Conservation (phyloP, 2,797 vertebrate species). For the Pelochelys cantorii region DNA sequence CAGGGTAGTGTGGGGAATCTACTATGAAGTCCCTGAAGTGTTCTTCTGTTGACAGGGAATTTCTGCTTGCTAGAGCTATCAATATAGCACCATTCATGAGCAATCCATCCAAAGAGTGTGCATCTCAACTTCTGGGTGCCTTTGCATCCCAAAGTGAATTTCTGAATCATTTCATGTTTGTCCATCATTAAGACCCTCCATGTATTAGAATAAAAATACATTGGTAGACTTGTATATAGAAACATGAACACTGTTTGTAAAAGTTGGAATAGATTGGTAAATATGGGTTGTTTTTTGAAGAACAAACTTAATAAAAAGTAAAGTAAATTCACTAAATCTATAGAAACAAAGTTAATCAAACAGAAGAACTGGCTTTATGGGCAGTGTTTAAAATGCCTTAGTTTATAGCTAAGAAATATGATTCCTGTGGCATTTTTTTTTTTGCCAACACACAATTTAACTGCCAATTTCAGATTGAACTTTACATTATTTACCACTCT, state of each 20-base stretch:
- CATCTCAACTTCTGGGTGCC: fast-evolving
- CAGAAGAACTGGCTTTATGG: neutral
- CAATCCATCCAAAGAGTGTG: fast-evolving
- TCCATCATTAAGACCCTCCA: neutral
- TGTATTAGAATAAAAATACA: fast-evolving
- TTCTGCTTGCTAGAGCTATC: fast-evolving
- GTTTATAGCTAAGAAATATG: neutral
- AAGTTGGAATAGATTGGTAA: neutral
- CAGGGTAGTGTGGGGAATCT: neutral
- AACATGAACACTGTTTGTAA: too few relatives aligned
- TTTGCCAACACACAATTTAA: neutral
- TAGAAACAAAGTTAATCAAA: neutral
- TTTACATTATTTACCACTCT: neutral
- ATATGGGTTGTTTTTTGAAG: neutral
- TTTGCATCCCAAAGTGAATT: fast-evolving
- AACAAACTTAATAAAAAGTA: neutral
- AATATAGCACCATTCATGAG: fast-evolving
- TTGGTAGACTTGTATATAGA: fast-evolving
- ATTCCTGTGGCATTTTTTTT: neutral
- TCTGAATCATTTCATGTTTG: neutral
- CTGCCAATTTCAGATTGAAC: neutral
- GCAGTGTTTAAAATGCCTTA: neutral
- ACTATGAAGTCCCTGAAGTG: neutral
- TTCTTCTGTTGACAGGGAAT: fast-evolving
- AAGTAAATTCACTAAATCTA: neutral